Conservation (phyloP, 2,797 vertebrate species). For the Tiaroga cobitis region DNA sequence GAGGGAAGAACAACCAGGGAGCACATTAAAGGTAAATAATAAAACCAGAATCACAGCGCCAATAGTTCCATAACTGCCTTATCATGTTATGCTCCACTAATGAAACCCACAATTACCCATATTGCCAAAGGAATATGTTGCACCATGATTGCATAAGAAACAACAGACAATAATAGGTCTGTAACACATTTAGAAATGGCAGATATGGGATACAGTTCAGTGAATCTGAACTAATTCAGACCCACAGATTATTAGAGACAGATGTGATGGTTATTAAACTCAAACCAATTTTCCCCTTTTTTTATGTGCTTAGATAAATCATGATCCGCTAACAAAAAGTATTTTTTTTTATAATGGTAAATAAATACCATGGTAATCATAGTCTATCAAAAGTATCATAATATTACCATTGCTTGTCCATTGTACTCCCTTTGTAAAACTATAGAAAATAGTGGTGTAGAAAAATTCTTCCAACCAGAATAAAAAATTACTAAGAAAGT, state of each 20-base stretch:
- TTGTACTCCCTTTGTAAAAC: no score
- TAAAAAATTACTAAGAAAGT: neutral
- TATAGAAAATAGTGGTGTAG: neutral
- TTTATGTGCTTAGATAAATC: slow-evolving; percentile 15
- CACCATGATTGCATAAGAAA: slow-evolving; percentile 75
- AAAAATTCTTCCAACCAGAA: neutral
- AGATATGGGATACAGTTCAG: slow-evolving; percentile 38
- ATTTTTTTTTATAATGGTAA: neutral
- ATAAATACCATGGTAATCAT: neutral
- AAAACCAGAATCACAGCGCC: slow-evolving; percentile 63
- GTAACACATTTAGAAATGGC: slow-evolving; percentile 54
- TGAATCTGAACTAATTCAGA: slow-evolving; percentile 38
- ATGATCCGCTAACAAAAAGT: neutral
- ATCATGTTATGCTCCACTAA: slow-evolving; percentile 70
- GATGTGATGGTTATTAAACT: slow-evolving; percentile 26
- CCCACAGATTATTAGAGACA: slow-evolving; percentile 35
- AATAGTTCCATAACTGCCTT: slow-evolving; percentile 60
- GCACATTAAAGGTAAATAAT: slow-evolving; percentile 69
- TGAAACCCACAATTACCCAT: slow-evolving; percentile 78
- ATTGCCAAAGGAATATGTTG: slow-evolving; percentile 68
- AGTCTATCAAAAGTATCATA: neutral
- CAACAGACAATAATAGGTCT: slow-evolving; percentile 61
- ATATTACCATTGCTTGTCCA: neutral
- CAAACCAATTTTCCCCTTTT: neutral
- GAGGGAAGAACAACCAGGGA: slow-evolving; percentile 37